Evolutionary conservation across 2,888 invertebrate genomes (phyloP).

Genomic region (Drosophila recens): DNA sequence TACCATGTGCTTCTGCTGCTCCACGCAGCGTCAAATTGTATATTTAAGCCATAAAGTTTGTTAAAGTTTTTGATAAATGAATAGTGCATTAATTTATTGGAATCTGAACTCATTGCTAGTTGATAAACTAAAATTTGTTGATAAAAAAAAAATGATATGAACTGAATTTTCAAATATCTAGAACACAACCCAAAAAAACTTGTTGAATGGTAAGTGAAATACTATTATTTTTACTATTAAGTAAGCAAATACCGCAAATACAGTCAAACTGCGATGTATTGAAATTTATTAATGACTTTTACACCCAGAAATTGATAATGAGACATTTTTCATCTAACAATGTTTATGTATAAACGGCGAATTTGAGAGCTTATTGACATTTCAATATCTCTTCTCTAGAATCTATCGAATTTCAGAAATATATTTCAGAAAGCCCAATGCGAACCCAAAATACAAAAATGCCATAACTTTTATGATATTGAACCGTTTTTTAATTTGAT

Average conservation of each 20-base stretch:
- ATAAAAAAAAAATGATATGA: not conserved
- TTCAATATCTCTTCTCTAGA: not conserved
- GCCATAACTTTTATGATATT: not conserved
- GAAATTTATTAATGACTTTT: too few species aligned
- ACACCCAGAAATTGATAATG: too few species aligned
- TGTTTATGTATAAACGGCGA: too few species aligned
- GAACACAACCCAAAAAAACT: too few species aligned
- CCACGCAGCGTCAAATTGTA: constrained; percentile 47
- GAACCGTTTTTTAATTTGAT: constrained; percentile 26
- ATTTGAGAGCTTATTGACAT: too few species aligned
- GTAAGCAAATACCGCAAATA: too few species aligned
- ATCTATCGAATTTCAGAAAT: not conserved
- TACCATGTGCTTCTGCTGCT: constrained; percentile 72
- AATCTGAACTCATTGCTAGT: too few species aligned
- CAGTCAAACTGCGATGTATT: too few species aligned
- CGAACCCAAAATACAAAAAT: not conserved
- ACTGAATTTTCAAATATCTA: too few species aligned
- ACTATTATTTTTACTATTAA: too few species aligned
- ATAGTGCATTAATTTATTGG: not conserved
- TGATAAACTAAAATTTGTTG: not conserved
- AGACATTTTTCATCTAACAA: too few species aligned
- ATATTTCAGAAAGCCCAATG: not conserved
- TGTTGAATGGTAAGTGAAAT: too few species aligned
- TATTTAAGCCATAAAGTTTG: constrained; percentile 67
- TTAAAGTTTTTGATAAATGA: constrained; percentile 57